Conservation (phyloP, 2,888 invertebrate genomes). For the Dicyrtomina minuta region DNA sequence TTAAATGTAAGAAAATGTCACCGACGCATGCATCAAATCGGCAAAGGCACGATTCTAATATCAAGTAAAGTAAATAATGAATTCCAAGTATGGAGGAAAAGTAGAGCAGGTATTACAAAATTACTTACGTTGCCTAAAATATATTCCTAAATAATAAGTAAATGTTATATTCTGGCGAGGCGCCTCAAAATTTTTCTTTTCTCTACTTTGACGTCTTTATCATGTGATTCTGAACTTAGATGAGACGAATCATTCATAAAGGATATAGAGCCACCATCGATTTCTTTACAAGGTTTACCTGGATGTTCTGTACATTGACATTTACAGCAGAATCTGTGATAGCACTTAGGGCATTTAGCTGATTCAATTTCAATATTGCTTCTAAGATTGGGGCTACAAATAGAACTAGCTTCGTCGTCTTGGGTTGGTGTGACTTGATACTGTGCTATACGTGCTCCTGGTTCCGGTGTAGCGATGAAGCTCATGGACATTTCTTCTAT, state of each 20-base stretch:
- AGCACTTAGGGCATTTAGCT: constrained; percentile 46
- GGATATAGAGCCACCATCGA: constrained; percentile 38
- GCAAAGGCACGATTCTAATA: constrained; percentile 10
- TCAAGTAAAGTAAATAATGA: neutral
- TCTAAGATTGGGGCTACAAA: neutral
- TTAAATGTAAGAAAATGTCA: too few relatives aligned
- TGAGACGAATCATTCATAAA: neutral
- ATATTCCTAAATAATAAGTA: too few relatives aligned
- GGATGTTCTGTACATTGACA: constrained; percentile 43
- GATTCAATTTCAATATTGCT: constrained; percentile 5
- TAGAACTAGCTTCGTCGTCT: constrained; percentile 7
- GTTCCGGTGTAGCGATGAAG: constrained; percentile 26
- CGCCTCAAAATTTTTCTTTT: constrained; percentile 18
- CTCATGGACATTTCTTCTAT: constrained; percentile 29
- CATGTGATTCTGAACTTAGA: neutral
- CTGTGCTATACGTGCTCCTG: neutral
- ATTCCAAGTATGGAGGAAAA: neutral
- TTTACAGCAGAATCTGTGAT: constrained; percentile 42
- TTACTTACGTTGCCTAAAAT: too few relatives aligned
- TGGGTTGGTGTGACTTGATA: neutral
- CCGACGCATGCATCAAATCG: neutral
- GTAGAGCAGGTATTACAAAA: too few relatives aligned
- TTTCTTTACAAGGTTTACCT: constrained; percentile 42
- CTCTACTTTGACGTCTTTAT: constrained; percentile 5
- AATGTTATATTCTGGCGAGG: constrained; percentile 26